Evolutionary conservation across 2,797 vertebrate genomes (phyloP).

Genomic region (Hemitrygon akajei): DNA sequence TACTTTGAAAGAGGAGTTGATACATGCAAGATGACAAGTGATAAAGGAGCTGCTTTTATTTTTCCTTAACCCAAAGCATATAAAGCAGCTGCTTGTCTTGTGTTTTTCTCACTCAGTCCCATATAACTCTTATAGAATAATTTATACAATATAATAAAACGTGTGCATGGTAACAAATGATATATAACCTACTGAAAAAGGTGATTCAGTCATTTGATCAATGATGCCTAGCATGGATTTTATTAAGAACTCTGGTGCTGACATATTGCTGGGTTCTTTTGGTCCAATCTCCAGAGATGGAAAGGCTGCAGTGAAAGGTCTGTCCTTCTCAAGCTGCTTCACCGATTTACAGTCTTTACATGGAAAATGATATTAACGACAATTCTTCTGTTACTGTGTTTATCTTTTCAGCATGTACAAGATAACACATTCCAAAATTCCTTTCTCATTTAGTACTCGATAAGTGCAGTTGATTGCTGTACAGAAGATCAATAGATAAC

Average conservation of each 20-base stretch:
- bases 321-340: background rate
- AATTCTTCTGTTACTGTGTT: background rate
- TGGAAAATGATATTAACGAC: background rate
- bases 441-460: background rate
- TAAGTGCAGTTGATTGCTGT: conserved; percentile 26
- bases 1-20: background rate
- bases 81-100: no score
- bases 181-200: background rate
- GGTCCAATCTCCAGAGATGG: background rate
- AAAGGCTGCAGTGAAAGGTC: background rate
- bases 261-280: no score
- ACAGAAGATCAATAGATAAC: conserved; percentile 35
- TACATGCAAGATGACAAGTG: background rate
- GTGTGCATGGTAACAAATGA: background rate
- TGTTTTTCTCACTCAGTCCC: background rate
- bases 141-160: background rate
- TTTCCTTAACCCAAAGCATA: background rate
- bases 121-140: background rate
- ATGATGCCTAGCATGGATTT: background rate
- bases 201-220: background rate
- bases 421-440: background rate
- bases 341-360: background rate
- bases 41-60: background rate
- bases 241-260: background rate
- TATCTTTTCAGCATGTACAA: background rate